Conservation (phyloP, 2,113 vertebrate species). For the Mandrillus leucophaeus region DNA sequence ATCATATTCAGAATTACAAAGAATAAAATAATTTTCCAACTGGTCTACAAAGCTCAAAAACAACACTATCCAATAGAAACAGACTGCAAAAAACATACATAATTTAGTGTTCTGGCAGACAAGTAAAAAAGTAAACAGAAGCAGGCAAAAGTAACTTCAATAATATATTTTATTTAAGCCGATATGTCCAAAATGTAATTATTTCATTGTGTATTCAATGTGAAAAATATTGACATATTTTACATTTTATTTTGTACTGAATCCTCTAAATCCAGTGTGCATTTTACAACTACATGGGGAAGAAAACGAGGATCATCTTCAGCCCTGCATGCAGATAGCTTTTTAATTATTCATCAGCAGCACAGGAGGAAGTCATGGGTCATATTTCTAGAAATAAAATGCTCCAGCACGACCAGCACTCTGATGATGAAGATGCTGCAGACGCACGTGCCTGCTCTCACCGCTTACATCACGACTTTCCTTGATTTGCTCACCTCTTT, state of each 20-base stretch:
- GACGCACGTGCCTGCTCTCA: background rate
- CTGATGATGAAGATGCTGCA: background rate
- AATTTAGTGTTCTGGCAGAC: background rate
- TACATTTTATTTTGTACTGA: background rate
- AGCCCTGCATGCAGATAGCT: background rate
- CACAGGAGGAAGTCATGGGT: background rate
- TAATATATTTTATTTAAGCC: background rate
- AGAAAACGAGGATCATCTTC: background rate
- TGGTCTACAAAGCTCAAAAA: background rate
- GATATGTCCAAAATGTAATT: background rate
- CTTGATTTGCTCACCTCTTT: background rate
- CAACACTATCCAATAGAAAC: background rate
- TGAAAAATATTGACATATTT: background rate
- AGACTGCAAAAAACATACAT: fast-evolving
- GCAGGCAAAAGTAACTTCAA: background rate
- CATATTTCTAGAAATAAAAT: background rate
- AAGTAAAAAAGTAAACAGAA: background rate
- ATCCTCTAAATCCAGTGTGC: background rate
- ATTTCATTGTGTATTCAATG: background rate
- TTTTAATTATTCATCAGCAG: background rate
- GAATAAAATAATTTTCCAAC: background rate
- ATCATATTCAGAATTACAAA: background rate
- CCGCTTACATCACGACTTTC: background rate
- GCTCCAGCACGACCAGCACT: background rate
- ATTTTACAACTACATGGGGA: background rate